Evolutionary conservation across 2,797 vertebrate genomes (phyloP).

Genomic region (Rhinatrema bivittatum): DNA sequence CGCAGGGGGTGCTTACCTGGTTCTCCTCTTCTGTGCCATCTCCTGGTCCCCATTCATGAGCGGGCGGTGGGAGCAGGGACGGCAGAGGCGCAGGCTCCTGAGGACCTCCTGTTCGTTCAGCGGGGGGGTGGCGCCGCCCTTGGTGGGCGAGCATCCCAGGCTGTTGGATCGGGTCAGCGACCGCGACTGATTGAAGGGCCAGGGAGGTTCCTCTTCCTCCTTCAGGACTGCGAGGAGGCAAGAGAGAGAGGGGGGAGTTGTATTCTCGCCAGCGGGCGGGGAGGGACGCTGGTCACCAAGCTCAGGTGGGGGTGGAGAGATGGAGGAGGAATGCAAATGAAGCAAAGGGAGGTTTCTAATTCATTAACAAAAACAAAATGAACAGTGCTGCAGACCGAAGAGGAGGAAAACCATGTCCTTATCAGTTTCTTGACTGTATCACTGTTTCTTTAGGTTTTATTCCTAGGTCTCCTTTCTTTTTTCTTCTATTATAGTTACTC

Average conservation of each 20-base stretch:
- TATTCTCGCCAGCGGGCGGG: not conserved
- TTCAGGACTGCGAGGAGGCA: constrained; percentile 33
- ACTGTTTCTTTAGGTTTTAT: too few relatives aligned
- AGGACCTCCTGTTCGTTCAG: constrained; percentile 46
- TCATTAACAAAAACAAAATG: too few relatives aligned
- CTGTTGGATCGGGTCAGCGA: constrained; percentile 43
- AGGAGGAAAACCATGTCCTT: too few relatives aligned
- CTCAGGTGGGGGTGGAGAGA: too few relatives aligned
- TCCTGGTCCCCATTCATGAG: constrained; percentile 31
- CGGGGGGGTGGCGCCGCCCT: constrained; percentile 40
- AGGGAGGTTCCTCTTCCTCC: constrained; percentile 51
- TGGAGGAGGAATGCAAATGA: too few relatives aligned
- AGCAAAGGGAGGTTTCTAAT: too few relatives aligned
- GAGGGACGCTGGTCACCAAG: too few relatives aligned
- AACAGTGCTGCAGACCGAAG: too few relatives aligned
- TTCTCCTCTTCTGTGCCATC: constrained; percentile 42
- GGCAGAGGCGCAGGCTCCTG: constrained; percentile 42
- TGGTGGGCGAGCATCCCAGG: constrained; percentile 39
- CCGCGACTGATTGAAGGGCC: constrained; percentile 48
- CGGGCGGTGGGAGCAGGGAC: constrained; percentile 42
- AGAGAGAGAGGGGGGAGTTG: not conserved
- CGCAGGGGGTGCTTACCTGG: too few relatives aligned
- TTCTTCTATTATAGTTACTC: too few relatives aligned
- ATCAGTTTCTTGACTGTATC: too few relatives aligned
- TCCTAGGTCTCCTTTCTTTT: too few relatives aligned